Conservation (phyloP, 2,888 invertebrate species). For the Apamea crenata region DNA sequence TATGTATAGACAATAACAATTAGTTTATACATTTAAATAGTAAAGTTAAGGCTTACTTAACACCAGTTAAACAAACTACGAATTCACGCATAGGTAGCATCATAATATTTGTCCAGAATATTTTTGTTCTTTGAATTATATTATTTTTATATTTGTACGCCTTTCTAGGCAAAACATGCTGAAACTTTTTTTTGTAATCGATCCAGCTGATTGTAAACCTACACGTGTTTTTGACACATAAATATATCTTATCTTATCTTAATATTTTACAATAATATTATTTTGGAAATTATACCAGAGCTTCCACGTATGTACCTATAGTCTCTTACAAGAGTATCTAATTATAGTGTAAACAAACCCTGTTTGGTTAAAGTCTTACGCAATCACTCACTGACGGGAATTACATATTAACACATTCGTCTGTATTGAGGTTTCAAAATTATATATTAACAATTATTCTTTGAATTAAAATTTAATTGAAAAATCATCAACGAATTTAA, state of each 20-base stretch:
- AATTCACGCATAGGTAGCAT: neutral
- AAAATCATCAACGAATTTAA: neutral
- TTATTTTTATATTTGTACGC: too few relatives aligned
- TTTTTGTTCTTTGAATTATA: too few relatives aligned
- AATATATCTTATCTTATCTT: too few relatives aligned
- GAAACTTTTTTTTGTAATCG: too few relatives aligned
- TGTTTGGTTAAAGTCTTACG: neutral
- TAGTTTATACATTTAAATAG: neutral
- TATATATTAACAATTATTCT: too few relatives aligned
- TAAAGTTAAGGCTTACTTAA: neutral
- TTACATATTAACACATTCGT: neutral
- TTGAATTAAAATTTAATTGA: neutral
- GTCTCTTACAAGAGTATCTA: neutral
- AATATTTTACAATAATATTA: neutral
- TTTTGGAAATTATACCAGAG: neutral
- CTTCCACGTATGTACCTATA: neutral
- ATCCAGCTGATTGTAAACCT: too few relatives aligned
- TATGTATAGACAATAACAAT: neutral
- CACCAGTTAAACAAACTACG: neutral
- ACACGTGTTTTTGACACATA: too few relatives aligned
- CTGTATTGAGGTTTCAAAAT: neutral
- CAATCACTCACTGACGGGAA: neutral
- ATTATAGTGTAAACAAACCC: neutral
- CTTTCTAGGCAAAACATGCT: too few relatives aligned
- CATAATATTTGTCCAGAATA: neutral